Conservation (phyloP, 2,797 vertebrate species). For the Sciurus carolinensis region DNA sequence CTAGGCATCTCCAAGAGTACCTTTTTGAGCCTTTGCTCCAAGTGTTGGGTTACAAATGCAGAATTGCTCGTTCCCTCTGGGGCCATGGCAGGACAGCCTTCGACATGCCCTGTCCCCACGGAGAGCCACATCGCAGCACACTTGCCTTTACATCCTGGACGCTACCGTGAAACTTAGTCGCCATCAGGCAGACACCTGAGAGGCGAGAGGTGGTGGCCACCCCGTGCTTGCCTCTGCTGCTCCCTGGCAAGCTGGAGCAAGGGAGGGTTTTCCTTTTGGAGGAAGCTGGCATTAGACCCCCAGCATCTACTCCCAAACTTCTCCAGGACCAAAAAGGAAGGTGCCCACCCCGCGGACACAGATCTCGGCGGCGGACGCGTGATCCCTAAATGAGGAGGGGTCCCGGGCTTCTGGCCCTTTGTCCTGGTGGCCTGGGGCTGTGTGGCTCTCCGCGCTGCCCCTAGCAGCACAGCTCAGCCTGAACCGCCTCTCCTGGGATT, state of each 20-base stretch:
- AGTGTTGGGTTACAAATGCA: background rate
- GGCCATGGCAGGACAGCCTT: background rate
- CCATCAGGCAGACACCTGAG: background rate
- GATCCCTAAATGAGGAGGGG: accelerated
- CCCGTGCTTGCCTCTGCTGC: background rate
- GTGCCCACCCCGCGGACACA: accelerated
- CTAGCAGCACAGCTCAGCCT: background rate
- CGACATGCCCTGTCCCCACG: background rate
- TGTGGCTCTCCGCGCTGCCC: background rate
- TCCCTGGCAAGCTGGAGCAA: background rate
- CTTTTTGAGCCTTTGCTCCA: background rate
- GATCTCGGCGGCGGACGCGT: background rate
- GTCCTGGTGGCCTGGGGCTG: background rate
- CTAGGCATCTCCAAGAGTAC: background rate
- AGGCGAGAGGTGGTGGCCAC: background rate
- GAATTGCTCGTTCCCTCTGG: background rate
- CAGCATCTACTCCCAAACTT: background rate
- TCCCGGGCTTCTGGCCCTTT: background rate
- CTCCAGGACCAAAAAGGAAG: background rate
- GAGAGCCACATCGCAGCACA: background rate
- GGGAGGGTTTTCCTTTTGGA: background rate
- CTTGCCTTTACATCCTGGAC: background rate
- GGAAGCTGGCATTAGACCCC: background rate
- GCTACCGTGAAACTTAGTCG: background rate
- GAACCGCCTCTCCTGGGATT: background rate